Conservation (phyloP, 2,888 invertebrate genomes). For the Coenonympha glycerion region DNA sequence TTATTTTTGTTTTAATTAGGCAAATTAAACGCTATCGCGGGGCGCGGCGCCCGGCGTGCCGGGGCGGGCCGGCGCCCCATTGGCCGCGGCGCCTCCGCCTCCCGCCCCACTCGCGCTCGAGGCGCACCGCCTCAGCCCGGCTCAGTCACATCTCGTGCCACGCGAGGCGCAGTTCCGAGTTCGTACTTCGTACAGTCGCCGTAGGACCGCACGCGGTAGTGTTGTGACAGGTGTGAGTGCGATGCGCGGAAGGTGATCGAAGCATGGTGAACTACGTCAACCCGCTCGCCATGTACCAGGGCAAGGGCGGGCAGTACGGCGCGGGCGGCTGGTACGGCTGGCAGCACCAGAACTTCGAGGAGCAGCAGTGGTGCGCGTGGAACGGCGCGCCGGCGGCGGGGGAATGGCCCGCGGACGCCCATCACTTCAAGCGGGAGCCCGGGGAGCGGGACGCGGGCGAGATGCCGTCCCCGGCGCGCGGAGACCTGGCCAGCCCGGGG, state of each 20-base stretch:
- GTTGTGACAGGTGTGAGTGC: conserved; percentile 69
- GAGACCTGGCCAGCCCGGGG: conserved; percentile 75
- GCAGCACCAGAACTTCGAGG: conserved; percentile 73
- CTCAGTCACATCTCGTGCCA: conserved; percentile 52
- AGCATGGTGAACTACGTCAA: conserved; percentile 86
- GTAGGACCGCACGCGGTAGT: conserved; percentile 46
- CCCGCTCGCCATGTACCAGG: conserved; percentile 80
- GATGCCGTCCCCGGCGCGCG: conserved; percentile 68
- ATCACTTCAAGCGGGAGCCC: conserved; percentile 65
- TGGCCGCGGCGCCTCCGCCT: conserved; percentile 47
- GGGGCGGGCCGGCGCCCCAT: conserved; percentile 38
- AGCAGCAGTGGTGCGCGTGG: conserved; percentile 76
- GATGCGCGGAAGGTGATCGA: conserved; percentile 69
- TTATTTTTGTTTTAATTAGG: conserved; percentile 70
- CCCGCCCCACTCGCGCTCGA: conserved; percentile 30
- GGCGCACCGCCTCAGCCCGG: conserved; percentile 33
- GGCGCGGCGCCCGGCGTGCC: conserved; percentile 29
- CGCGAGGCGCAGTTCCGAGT: conserved; percentile 29
- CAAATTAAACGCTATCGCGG: conserved; percentile 58
- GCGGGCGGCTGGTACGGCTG: conserved; percentile 69
- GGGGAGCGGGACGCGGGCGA: conserved; percentile 63
- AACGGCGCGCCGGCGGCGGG: conserved; percentile 68
- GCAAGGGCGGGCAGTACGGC: conserved; percentile 75
- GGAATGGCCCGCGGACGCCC: conserved; percentile 69
- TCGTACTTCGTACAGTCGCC: too few relatives aligned